A percentile compares a stretch with the other conserved stretches of the same genome.
Evolutionary conservation across 2,797 vertebrate genomes (phyloP).

Genomic region (Kryptolebias ocellatus): DNA sequence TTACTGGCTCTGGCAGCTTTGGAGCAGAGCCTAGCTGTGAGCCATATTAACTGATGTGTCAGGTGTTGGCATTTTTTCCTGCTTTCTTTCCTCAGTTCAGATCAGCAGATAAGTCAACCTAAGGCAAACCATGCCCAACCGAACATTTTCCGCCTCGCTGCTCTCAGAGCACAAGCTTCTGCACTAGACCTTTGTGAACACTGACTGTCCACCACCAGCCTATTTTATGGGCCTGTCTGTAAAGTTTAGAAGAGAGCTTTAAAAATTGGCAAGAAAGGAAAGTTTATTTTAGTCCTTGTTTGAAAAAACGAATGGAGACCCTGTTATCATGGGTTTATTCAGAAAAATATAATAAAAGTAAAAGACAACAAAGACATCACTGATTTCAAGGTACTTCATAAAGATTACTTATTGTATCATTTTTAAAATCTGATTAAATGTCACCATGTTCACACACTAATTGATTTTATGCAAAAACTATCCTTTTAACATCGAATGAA

Average conservation of each 20-base stretch:
- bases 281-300: conserved; percentile 9
- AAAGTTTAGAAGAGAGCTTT: background rate
- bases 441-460: background rate
- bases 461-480: too few species aligned
- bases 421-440: too few species aligned
- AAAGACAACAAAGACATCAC: too few species aligned
- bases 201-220: conserved; percentile 21
- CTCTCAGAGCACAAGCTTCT: conserved; percentile 56
- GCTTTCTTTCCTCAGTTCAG: conserved; percentile 57
- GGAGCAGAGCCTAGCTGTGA: conserved; percentile 59
- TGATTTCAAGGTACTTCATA: too few species aligned
- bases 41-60: conserved; percentile 66
- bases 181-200: conserved; percentile 48
- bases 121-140: conserved; percentile 23
- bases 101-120: conserved; percentile 37
- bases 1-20: conserved; percentile 67
- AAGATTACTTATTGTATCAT: too few species aligned
- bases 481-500: background rate
- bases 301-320: background rate
- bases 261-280: conserved; percentile 1
- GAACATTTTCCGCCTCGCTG: conserved; percentile 30
- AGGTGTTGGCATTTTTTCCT: conserved; percentile 62
- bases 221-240: background rate
- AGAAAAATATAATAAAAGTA: too few species aligned
- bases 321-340: too few species aligned